Evolutionary conservation across 2,888 invertebrate genomes (phyloP).

Genomic region (Dilophus febrilis): DNA sequence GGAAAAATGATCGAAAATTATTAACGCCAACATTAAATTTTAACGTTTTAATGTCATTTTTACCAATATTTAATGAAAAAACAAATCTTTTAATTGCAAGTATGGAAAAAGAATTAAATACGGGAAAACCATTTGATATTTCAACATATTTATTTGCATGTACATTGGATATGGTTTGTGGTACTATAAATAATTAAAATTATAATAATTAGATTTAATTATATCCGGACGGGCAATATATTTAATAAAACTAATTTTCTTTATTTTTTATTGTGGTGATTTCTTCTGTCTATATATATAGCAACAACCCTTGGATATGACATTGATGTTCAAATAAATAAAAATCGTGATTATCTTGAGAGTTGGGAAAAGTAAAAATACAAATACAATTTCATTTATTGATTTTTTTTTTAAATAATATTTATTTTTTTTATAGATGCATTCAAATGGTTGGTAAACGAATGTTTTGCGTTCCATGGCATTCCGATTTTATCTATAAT

Average conservation of each 20-base stretch:
- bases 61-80: constrained; percentile 14
- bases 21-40: constrained; percentile 15
- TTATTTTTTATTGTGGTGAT: no score
- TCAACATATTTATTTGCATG: constrained; percentile 6
- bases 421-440: neutral
- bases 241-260: no score
- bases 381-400: neutral
- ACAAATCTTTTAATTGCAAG: constrained; percentile 4
- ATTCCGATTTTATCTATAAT: constrained; percentile 1
- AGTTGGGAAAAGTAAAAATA: constrained; percentile 1
- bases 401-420: no score
- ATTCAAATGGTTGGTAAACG: constrained; percentile 2
- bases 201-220: no score
- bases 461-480: neutral
- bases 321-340: constrained; percentile 3
- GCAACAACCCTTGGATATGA: constrained; percentile 4
- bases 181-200: no score
- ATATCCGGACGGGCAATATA: no score
- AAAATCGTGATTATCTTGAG: constrained; percentile 2
- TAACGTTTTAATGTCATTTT: constrained; percentile 13
- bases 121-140: constrained; percentile 4
- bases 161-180: constrained; percentile 8
- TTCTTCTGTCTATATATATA: constrained; percentile 1
- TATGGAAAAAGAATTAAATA: constrained; percentile 1
- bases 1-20: constrained; percentile 15